A percentile compares a stretch with the other conserved stretches of the same genome.
Evolutionary conservation across 64 coral and sea anemone species (phyloP).

Genomic region (Pachyseris speciosa): DNA sequence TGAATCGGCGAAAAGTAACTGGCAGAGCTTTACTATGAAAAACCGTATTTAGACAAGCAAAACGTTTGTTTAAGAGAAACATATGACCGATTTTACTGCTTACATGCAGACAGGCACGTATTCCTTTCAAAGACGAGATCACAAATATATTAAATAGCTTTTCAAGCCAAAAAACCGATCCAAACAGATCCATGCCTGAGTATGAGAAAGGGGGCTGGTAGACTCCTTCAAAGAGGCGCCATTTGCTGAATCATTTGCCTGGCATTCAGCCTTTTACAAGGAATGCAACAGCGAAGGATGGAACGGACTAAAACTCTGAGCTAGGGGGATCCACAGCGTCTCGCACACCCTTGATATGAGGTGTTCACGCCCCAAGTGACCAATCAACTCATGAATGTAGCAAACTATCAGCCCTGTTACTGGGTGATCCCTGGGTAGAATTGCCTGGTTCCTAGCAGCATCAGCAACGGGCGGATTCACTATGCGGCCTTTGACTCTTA

Average conservation of each 20-base stretch:
- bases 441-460: neutral
- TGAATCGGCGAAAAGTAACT: too few species aligned
- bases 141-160: too few species aligned
- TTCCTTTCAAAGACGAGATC: too few species aligned
- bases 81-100: too few species aligned
- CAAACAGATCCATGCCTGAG: conserved; percentile 45
- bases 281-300: conserved; percentile 22
- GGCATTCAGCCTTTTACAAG: conserved; percentile 37
- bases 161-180: too few species aligned
- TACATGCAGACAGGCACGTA: too few species aligned
- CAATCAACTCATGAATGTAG: conserved; percentile 25
- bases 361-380: conserved; percentile 60
- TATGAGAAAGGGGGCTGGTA: neutral
- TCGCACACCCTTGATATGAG: conserved; percentile 42
- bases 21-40: too few species aligned
- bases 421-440: conserved; percentile 32
- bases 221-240: conserved; percentile 36
- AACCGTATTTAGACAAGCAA: too few species aligned
- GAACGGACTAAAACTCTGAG: conserved; percentile 20
- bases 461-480: neutral
- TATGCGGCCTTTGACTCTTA: conserved; percentile 58
- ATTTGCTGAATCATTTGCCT: conserved; percentile 51
- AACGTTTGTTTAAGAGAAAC: too few species aligned
- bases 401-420: neutral
- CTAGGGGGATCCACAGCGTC: conserved; percentile 44